phyloP scores from a whole-genome alignment of 2,113 vertebrate genomes.

The Mustelus asterias region DNA sequence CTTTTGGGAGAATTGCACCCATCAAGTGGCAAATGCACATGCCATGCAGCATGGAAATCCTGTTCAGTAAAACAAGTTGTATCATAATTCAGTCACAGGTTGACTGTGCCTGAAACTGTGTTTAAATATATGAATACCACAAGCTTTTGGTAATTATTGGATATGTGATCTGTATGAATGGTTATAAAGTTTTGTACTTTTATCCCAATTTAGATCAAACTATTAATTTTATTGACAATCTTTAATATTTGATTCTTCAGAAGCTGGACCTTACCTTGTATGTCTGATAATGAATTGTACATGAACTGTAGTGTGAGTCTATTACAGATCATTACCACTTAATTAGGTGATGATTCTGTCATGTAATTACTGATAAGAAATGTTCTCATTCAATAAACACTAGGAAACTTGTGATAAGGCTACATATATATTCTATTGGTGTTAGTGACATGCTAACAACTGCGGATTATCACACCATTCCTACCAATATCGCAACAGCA shows the following conservation, averaged over 20 bases:
- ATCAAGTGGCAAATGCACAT: not conserved
- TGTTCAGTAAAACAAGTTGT: not conserved
- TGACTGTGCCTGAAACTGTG: not conserved
- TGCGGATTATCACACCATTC: no score
- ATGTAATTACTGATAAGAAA: not conserved
- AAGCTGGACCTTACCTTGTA: not conserved
- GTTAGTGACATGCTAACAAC: no score
- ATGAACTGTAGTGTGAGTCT: not conserved
- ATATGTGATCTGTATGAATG: not conserved
- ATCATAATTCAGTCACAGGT: not conserved
- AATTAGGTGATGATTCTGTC: not conserved
- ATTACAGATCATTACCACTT: not conserved
- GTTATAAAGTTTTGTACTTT: not conserved
- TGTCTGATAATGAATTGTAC: not conserved
- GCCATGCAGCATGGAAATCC: not conserved
- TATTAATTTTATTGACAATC: not conserved
- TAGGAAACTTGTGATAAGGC: not conserved
- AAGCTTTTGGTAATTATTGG: not conserved
- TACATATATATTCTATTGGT: no score
- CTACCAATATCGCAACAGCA: no score
- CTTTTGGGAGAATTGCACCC: no score
- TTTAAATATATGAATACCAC: not conserved
- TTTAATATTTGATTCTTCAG: not conserved
- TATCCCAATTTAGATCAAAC: not conserved
- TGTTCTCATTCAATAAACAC: not conserved